Evolutionary conservation across 1,140 invertebrate genomes (phyloP).

Genomic region (Sarcophaga bullata): DNA sequence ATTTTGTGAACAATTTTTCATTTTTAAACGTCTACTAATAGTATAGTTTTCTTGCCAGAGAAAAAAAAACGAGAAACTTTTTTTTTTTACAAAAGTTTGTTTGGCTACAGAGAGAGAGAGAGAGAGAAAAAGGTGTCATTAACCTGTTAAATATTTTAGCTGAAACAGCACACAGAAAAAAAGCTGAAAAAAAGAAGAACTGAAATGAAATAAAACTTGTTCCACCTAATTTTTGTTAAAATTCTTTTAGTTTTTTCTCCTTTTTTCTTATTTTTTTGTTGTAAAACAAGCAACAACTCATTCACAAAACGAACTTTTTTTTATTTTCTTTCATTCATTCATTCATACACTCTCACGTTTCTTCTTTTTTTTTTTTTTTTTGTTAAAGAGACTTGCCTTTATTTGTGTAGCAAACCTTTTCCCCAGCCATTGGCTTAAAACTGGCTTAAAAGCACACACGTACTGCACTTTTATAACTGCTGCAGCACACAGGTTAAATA

Average conservation of each 20-base stretch:
- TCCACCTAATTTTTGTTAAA: background rate
- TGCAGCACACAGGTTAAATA: no score
- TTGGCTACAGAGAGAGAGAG: background rate
- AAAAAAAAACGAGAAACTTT: no score
- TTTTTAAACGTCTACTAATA: no score
- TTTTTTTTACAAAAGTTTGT: background rate
- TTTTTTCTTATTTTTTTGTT: background rate
- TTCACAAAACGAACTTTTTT: background rate
- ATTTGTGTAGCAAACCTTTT: no score
- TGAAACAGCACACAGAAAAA: background rate
- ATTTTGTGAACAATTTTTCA: no score
- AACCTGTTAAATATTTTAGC: constrained; percentile 14
- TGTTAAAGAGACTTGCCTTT: no score
- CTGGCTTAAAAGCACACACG: no score
- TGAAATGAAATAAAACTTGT: background rate
- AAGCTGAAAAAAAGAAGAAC: no score
- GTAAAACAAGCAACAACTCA: background rate
- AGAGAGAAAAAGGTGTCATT: constrained; percentile 15
- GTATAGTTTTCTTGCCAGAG: no score
- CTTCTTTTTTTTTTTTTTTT: no score
- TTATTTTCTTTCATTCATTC: background rate
- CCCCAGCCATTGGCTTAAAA: no score
- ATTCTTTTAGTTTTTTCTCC: background rate
- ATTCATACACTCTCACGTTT: background rate
- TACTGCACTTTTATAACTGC: no score